phyloP scores from a whole-genome alignment of 1,140 invertebrate genomes.

The Leptinotarsa defecta region DNA sequence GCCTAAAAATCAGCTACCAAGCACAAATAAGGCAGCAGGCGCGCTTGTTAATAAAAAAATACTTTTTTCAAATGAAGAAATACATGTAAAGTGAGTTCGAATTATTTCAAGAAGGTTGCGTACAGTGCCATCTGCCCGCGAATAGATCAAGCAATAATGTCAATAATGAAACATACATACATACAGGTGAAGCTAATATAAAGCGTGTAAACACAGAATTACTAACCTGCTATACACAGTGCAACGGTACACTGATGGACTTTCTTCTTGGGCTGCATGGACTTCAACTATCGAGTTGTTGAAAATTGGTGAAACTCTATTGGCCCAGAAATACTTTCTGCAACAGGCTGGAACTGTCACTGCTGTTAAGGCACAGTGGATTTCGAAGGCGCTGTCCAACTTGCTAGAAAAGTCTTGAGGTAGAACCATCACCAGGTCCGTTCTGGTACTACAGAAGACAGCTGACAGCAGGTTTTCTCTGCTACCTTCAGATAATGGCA shows the following conservation, averaged over 20 bases:
- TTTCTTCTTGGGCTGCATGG: neutral
- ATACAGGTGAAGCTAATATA: too few species aligned
- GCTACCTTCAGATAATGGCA: neutral
- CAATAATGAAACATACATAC: too few species aligned
- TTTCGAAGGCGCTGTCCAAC: conserved; percentile 27
- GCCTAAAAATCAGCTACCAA: too few species aligned
- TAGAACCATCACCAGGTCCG: neutral
- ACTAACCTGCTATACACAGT: conserved; percentile 19
- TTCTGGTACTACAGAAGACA: neutral
- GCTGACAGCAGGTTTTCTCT: conserved; percentile 9
- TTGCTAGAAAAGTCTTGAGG: conserved; percentile 8
- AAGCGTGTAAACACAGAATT: neutral
- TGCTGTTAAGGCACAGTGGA: conserved; percentile 24
- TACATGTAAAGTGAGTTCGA: too few species aligned
- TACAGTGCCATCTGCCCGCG: too few species aligned
- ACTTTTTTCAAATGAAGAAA: too few species aligned
- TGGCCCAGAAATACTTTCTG: conserved; percentile 12
- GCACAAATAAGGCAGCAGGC: too few species aligned
- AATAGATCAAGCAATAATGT: too few species aligned
- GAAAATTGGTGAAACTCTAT: conserved; percentile 7
- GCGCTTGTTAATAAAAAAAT: too few species aligned
- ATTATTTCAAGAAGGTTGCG: too few species aligned
- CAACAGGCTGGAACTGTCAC: neutral
- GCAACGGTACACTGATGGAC: neutral
- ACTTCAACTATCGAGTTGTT: conserved; percentile 14